phyloP scores from a whole-genome alignment of 2,888 invertebrate genomes.

The Pocota personata region DNA sequence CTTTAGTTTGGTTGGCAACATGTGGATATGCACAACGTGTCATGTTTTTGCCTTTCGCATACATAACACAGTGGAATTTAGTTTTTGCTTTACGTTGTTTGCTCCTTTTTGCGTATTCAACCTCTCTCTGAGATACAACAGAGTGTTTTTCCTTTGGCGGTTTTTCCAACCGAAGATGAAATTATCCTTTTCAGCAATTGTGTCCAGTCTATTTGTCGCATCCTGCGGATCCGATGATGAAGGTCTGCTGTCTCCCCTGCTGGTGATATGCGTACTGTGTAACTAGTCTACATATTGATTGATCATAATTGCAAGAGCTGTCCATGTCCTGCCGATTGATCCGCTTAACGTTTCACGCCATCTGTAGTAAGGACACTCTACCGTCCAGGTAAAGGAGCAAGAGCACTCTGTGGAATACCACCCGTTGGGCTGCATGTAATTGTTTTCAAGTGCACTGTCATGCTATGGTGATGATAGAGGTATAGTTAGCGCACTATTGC shows the following conservation, averaged over 20 bases:
- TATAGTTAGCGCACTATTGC: slow-evolving; percentile 1
- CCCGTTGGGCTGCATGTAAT: slow-evolving; percentile 59
- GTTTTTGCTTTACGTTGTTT: slow-evolving; percentile 4
- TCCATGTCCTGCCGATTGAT: slow-evolving; percentile 61
- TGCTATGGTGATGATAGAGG: slow-evolving; percentile 18
- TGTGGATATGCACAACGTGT: slow-evolving; percentile 65
- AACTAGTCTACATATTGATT: slow-evolving; percentile 49
- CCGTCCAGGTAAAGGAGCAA: slow-evolving; percentile 18
- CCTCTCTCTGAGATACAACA: not conserved
- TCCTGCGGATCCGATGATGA: slow-evolving; percentile 44
- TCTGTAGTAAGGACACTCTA: slow-evolving; percentile 21
- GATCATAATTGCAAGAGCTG: slow-evolving; percentile 58
- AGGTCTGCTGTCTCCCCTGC: slow-evolving; percentile 30
- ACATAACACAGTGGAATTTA: slow-evolving; percentile 55
- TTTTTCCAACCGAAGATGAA: slow-evolving; percentile 24
- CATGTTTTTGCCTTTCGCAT: slow-evolving; percentile 64
- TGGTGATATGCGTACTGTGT: slow-evolving; percentile 23
- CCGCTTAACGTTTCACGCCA: slow-evolving; percentile 61
- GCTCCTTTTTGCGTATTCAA: slow-evolving; percentile 16
- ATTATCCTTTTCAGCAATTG: slow-evolving; percentile 13
- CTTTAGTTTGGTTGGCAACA: slow-evolving; percentile 42
- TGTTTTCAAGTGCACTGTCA: slow-evolving; percentile 30
- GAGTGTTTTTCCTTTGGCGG: slow-evolving; percentile 59
- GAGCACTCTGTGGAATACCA: slow-evolving; percentile 25
- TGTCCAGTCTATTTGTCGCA: slow-evolving; percentile 23